phyloP scores from a whole-genome alignment of 1,140 invertebrate genomes.

The Trypoxylus dichotomus region DNA sequence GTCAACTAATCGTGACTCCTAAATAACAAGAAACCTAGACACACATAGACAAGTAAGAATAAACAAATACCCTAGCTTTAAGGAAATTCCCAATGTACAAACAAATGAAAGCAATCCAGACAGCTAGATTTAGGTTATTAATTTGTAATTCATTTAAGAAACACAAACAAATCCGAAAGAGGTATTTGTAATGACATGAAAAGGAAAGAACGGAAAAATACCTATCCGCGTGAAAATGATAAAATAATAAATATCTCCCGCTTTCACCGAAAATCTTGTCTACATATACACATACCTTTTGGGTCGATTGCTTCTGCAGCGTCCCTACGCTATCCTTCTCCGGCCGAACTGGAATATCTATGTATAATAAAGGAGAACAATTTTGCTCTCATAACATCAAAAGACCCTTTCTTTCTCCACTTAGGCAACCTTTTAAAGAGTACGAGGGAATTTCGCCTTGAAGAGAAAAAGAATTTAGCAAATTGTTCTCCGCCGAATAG shows the following conservation, averaged over 20 bases:
- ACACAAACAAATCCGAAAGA: too few species aligned
- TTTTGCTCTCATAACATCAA: constrained; percentile 3
- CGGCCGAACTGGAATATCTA: background rate
- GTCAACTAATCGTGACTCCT: background rate
- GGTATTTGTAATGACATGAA: too few species aligned
- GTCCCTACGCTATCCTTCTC: background rate
- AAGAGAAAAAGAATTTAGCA: background rate
- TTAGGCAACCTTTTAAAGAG: background rate
- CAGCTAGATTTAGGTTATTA: too few species aligned
- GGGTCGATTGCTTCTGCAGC: background rate
- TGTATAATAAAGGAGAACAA: constrained; percentile 7
- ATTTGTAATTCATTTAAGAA: background rate
- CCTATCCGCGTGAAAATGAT: background rate
- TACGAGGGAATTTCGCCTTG: background rate
- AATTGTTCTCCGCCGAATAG: background rate
- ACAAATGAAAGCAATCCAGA: background rate
- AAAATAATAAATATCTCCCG: background rate
- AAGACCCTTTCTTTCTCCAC: background rate
- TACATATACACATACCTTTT: background rate
- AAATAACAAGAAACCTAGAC: background rate
- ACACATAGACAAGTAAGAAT: too few species aligned
- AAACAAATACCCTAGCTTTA: too few species aligned
- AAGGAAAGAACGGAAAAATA: background rate
- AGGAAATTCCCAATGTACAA: background rate
- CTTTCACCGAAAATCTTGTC: background rate